phyloP scores from a whole-genome alignment of 1,140 invertebrate species.

The Saxidomus purpurata region DNA sequence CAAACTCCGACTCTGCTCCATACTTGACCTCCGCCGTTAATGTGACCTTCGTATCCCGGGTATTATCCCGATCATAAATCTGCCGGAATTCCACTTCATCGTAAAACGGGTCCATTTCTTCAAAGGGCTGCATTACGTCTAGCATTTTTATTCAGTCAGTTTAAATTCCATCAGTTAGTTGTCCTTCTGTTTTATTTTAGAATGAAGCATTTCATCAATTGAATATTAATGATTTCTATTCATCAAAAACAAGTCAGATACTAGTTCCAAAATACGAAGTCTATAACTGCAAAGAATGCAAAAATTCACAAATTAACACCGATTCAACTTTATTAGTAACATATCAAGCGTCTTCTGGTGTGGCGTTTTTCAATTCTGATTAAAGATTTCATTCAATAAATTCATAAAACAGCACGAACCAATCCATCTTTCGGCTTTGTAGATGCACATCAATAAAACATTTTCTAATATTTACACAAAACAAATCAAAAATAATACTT shows the following conservation, averaged over 20 bases:
- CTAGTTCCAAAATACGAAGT: too few relatives aligned
- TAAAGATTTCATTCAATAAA: background rate
- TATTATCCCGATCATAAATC: conserved; percentile 26
- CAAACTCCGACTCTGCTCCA: conserved; percentile 13
- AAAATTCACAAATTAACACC: too few relatives aligned
- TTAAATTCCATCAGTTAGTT: too few relatives aligned
- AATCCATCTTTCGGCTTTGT: background rate
- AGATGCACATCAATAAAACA: background rate
- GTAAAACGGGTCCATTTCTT: conserved; percentile 1
- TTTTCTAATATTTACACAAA: conserved; percentile 8
- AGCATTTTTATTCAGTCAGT: conserved; percentile 13
- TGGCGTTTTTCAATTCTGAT: too few relatives aligned
- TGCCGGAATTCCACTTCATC: conserved; percentile 45
- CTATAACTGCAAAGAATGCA: too few relatives aligned
- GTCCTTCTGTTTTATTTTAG: too few relatives aligned
- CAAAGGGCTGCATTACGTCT: background rate
- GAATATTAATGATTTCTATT: too few relatives aligned
- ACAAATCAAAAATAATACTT: background rate
- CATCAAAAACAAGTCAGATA: too few relatives aligned
- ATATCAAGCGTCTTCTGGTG: too few relatives aligned
- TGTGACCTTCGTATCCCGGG: background rate
- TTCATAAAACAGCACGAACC: background rate
- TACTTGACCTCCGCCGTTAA: conserved; percentile 17
- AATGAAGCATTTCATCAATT: too few relatives aligned
- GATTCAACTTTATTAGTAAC: too few relatives aligned